A percentile compares a stretch with the other conserved stretches of the same genome.
These are phyloP conservation scores for Xylocopa sonorina DNA, from an alignment of 1,140 invertebrate genomes.

Conservation along the genomic window DNA sequence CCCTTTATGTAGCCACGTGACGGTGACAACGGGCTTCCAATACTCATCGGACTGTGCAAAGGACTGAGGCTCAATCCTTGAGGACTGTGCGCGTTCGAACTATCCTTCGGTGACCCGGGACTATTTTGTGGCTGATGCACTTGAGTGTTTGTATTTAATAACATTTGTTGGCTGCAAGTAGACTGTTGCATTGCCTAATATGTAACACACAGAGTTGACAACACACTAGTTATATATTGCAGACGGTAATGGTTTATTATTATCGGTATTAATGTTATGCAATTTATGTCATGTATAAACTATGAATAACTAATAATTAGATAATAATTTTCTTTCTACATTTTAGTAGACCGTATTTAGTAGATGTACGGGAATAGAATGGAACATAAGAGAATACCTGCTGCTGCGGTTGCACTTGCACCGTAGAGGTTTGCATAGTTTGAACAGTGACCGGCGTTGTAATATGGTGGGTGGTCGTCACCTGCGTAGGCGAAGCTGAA, in stretches of 20 bases:
- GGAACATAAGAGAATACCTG: slow-evolving; percentile 50
- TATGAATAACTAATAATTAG: background rate
- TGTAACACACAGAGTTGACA: slow-evolving; percentile 17
- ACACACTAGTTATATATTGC: slow-evolving; percentile 14
- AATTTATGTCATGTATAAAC: slow-evolving; percentile 9
- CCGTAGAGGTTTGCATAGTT: slow-evolving; percentile 74
- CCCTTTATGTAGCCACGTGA: slow-evolving; percentile 73
- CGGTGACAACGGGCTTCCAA: slow-evolving; percentile 78
- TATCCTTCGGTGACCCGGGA: slow-evolving; percentile 78
- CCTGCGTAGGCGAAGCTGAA: slow-evolving; percentile 68
- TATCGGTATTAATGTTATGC: slow-evolving; percentile 15
- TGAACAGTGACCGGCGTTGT: slow-evolving; percentile 78
- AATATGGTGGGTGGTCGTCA: slow-evolving; percentile 76
- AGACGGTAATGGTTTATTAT: slow-evolving; percentile 25
- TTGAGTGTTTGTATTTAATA: slow-evolving; percentile 72
- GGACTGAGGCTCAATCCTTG: slow-evolving; percentile 80
- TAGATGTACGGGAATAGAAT: background rate
- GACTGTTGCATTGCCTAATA: slow-evolving; percentile 69
- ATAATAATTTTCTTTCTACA: background rate
- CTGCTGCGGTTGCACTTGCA: slow-evolving; percentile 79
- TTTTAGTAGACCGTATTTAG: too few species aligned
- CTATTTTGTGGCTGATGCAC: slow-evolving; percentile 71
- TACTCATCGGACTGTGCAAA: slow-evolving; percentile 79
- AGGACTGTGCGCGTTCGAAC: slow-evolving; percentile 73
- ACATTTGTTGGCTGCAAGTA: slow-evolving; percentile 64